Evolutionary conservation across 2,888 invertebrate species (phyloP), one percentile per base, ranked within the genome.

Genomic region (Sesamia inferens): DNA sequence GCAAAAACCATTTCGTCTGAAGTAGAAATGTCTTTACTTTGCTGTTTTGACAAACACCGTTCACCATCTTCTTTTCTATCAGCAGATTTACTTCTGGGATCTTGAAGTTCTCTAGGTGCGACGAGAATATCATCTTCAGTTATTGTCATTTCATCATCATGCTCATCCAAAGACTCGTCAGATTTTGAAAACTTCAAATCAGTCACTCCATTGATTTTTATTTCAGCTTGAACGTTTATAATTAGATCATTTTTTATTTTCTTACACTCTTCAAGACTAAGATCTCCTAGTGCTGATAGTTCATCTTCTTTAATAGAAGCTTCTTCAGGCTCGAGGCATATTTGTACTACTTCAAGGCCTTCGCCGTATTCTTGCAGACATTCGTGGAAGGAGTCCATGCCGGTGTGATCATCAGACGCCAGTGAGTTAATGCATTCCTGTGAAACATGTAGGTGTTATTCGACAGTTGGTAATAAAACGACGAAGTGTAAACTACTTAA

Each of bases 351-450:
- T 89, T 97, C 97, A 71, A 97, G 85, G 24, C 97, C 97, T 88
- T 97, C 97, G 8, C 97, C 97, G 83, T 97, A 97, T 86, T 97
- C 97, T 89, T 97, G 97, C 61, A 97, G 95, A 85, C 97, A 97
- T 90, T 97, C 97, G 89, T 97, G 97, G 86, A 97, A 97, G 62
- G 97, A 97, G 74, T 97, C 97, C 92, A 97, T 95, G 59, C 97
- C 97, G 0, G 97, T 97, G 87, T 97, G 97, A 84, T 97, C 97
- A 73, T 97, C 97, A 54, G 97, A 97, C 10, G 96, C 96, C 71
- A 97, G 90, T 1, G 97, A 97, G 87, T 96, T 96, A 74, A 96
- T 90, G 85, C 94, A 96, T 92, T 96, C 96, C 96, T 96, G 94
- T 83, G 83, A 88, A 89, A 88, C 81, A 87, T 77, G 54, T 57